A percentile compares a stretch with the other conserved stretches of the same genome.
Conservation (phyloP, 2,797 vertebrate genomes). For the Rhynchonycteris naso region DNA sequence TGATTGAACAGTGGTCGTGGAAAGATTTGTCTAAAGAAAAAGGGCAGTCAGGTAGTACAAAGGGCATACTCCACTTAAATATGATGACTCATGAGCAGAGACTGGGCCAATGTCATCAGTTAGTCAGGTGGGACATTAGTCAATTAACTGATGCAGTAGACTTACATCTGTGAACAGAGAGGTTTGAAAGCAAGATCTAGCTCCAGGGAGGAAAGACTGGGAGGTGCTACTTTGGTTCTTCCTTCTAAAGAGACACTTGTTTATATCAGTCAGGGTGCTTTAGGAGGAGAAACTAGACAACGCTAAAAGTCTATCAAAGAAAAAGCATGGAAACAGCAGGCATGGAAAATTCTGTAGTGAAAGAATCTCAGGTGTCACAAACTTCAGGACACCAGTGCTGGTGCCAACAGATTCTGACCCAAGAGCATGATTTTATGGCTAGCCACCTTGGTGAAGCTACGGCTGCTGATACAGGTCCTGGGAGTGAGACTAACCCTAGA, state of each 20-base stretch:
- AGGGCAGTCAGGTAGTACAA: neutral
- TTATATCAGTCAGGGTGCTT: neutral
- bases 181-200: neutral
- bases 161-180: neutral
- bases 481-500: neutral
- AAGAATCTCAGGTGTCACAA: neutral
- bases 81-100: neutral
- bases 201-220: neutral
- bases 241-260: neutral
- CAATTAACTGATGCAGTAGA: neutral
- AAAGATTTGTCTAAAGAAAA: neutral
- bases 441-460: neutral
- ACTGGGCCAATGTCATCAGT: neutral
- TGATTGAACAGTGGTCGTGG: neutral
- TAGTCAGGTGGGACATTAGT: neutral
- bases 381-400: neutral
- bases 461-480: neutral
- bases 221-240: neutral
- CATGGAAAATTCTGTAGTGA: neutral
- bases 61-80: neutral
- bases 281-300: neutral
- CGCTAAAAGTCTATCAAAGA: neutral
- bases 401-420: neutral
- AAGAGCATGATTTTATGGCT: neutral
- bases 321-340: neutral